Evolutionary conservation across 1,140 invertebrate genomes (phyloP), one percentile per base, ranked within the genome.

Genomic region (Drosophila navojoa): DNA sequence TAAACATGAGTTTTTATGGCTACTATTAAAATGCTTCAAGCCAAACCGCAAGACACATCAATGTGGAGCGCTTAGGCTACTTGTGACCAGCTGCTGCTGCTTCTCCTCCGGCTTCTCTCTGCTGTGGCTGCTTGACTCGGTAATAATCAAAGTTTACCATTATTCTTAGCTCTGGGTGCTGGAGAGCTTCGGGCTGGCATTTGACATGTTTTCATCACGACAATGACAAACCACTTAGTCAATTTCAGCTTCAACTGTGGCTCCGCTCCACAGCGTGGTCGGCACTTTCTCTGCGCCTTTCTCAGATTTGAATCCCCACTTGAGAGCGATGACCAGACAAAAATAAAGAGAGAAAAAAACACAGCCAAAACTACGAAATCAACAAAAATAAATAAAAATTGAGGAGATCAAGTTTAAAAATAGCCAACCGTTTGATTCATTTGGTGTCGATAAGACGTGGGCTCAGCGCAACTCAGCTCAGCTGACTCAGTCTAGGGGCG

Each of bases 221-320:
- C 81, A 86, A 68, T 75, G 75, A 81, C 77, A 86, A 85, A 69
- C 68, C 81, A 85, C 73, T 81, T 77, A 40, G 60, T 42, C 57
- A 59, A 70, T 54, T 71, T 74, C 45, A 74, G 50, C 71, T 77
- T 58, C 44, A 60, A 60, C 61, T 63, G 22, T 19, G 54, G 35
- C n/a, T 54, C 55, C 40, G 35, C n/a, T 54, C 55, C 40, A 32
- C 29, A 63, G 32, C 16, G 49, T 50, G 13, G 38, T 29, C 44
- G 54, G 70, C 78, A 85, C 81, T 85, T 86, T 85, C 81, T 85
- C 81, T 81, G 78, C 68, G 69, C 75, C 81, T 85, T 85, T 85
- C 81, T 67, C 57, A 64, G 61, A 57, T 62, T 68, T 49, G 49
- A 77, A 80, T 79, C 69, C 79, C 69, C 79, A 81, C 78, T 86